phyloP scores from a whole-genome alignment of 1,140 invertebrate species.

The Ptiloglossa arizonensis region DNA sequence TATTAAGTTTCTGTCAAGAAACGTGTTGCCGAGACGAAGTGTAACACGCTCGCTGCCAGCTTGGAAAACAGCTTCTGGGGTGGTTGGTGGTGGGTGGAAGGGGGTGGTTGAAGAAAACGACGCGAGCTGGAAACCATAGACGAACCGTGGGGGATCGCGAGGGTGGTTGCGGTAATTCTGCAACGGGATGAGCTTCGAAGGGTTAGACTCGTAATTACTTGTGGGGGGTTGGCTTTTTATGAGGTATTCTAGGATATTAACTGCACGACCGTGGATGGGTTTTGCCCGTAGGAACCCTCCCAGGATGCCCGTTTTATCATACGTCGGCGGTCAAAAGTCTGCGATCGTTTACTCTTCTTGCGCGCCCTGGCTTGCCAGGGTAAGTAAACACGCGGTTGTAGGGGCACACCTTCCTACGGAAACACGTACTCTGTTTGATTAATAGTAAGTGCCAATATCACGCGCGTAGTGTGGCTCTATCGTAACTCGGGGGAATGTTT shows the following conservation, averaged over 20 bases:
- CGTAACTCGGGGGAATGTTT: too few species aligned
- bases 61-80: background rate
- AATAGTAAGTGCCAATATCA: too few species aligned
- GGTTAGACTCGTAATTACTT: conserved; percentile 58
- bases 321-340: background rate
- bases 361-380: too few species aligned
- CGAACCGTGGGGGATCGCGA: background rate
- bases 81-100: too few species aligned
- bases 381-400: too few species aligned
- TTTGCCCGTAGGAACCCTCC: background rate
- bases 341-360: background rate
- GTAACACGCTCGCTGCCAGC: conserved; percentile 33
- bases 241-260: conserved; percentile 42
- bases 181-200: conserved; percentile 30
- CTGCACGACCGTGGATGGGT: background rate
- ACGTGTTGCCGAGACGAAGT: conserved; percentile 57
- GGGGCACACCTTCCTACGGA: too few species aligned
- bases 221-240: conserved; percentile 48
- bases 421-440: too few species aligned
- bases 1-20: conserved; percentile 73
- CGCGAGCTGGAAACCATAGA: conserved; percentile 29
- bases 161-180: conserved; percentile 14
- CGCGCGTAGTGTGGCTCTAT: too few species aligned
- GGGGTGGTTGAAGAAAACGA: conserved; percentile 47
- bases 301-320: background rate